Base-by-base conservation (phyloP, 1,140 invertebrate genomes). In the Drosophila nasuta region DNA sequence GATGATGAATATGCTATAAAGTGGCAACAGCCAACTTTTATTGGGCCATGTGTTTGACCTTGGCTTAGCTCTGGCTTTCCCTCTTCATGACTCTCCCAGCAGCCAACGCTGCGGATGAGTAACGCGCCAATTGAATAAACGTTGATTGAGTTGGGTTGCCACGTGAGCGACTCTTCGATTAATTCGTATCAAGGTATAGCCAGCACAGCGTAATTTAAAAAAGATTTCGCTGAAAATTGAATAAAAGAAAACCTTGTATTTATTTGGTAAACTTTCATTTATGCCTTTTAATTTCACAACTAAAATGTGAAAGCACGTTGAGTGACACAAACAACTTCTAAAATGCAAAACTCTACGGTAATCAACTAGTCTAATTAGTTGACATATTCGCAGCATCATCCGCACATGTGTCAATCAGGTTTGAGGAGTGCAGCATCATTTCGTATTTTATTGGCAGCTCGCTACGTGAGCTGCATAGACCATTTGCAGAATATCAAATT, bases 1-100 rank as follows among this genome's bases (percentile, higher is more conserved):
- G 58, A 74, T 69, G 71, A 58, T 66, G 81, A 54, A 78, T 75
- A 60, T 60, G 65, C 28, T 68, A 48, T 66, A 56, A 58, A 67
- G 41, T 43, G 48, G 17, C 35, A 13, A 30, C 25, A 49, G 30
- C 11, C 67, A n/a, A 54, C 51, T n/a, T 46, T 51, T 63, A 62
- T 49, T 30, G 52, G 43, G 10, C 63, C 30, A 57, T 63, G 77
- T 78, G 54, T 74, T 81, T 57, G 68, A 52, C 66, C 76, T 75
- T 79, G 64, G 63, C 63, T 41, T 43, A 49, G 17, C 48, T 60
- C 38, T 46, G 20, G 20, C 38, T 25, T 45, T 65, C n/a, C 7
- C 17, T 28, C 49, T 38, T 25, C 20, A 8, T 8, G 7, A 20
- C 20, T 17, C 48, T 20, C 48, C 17, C 8, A 10, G 56, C 20